Percentiles rank a stretch among this genome's conserved stretches.
Evolutionary conservation across 2,797 vertebrate genomes (phyloP).

Genomic region (Intellagama lesueurii): DNA sequence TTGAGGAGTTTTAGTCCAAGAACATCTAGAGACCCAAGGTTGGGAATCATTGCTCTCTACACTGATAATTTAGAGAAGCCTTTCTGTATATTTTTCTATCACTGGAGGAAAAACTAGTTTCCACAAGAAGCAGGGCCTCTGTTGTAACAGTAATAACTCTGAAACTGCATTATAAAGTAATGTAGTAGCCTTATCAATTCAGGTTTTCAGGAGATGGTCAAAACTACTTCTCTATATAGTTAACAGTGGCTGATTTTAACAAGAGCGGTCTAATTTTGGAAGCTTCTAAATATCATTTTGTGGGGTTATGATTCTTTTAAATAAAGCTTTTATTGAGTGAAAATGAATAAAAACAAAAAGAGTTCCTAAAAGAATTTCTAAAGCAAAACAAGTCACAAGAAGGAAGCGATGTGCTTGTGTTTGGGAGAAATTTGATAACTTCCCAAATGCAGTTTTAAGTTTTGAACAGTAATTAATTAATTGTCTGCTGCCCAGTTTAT

Average conservation of each 20-base stretch:
- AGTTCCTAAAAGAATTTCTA: neutral
- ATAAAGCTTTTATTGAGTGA: too few relatives aligned
- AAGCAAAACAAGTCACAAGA: neutral
- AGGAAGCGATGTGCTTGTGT: neutral
- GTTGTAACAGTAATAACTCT: neutral
- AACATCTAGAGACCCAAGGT: too few relatives aligned
- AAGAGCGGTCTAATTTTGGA: neutral
- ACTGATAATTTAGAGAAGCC: neutral
- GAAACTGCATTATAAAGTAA: neutral
- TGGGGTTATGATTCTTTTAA: neutral
- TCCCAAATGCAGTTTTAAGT: fast-evolving
- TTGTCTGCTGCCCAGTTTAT: too few relatives aligned
- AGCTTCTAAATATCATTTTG: neutral
- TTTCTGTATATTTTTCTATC: neutral
- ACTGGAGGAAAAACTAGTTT: neutral
- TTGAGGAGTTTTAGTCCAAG: too few relatives aligned
- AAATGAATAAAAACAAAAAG: neutral
- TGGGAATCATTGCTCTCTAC: neutral
- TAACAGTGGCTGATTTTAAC: neutral
- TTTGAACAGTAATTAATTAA: neutral
- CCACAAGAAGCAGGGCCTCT: neutral
- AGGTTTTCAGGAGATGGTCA: neutral
- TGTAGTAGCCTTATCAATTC: neutral
- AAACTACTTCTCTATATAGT: neutral
- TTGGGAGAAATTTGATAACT: neutral